These are phyloP conservation scores for Hesperophylax magnus DNA, from an alignment of 1,140 invertebrate genomes.

Conservation along the genomic window DNA sequence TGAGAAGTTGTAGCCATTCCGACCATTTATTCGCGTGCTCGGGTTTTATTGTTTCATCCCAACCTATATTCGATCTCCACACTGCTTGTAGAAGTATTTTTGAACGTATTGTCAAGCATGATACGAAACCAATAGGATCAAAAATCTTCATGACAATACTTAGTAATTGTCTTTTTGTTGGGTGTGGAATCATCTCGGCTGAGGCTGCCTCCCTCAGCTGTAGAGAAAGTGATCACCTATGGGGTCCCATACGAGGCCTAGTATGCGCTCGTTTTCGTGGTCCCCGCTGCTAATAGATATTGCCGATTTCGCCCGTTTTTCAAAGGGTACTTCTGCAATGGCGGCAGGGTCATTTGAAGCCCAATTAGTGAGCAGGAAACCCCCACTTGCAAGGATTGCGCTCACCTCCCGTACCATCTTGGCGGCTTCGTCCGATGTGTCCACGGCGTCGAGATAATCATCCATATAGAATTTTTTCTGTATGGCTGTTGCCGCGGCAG, in stretches of 20 bases:
- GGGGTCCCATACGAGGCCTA: too few species aligned
- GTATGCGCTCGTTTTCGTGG: too few species aligned
- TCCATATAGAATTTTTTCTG: too few species aligned
- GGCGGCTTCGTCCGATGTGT: too few species aligned
- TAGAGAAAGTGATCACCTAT: background rate
- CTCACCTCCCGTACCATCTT: too few species aligned
- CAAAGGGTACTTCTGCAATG: background rate
- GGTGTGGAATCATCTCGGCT: background rate
- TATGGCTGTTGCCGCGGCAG: too few species aligned
- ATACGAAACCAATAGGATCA: conserved; percentile 60
- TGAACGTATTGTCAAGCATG: background rate
- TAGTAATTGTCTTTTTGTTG: conserved; percentile 56
- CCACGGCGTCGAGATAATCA: too few species aligned
- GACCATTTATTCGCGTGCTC: background rate
- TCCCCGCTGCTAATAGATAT: background rate
- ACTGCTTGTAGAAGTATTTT: conserved; percentile 60
- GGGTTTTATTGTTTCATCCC: conserved; percentile 56
- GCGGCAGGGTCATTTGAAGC: too few species aligned
- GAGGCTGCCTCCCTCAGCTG: background rate
- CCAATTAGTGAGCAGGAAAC: too few species aligned
- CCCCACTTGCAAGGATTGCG: too few species aligned
- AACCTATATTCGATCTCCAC: conserved; percentile 58
- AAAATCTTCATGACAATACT: conserved; percentile 57
- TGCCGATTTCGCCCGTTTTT: background rate
- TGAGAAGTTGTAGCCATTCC: background rate